These are phyloP conservation scores for Acyrthosiphon pisum DNA, from an alignment of 1,140 invertebrate genomes.

Conservation along the genomic window DNA sequence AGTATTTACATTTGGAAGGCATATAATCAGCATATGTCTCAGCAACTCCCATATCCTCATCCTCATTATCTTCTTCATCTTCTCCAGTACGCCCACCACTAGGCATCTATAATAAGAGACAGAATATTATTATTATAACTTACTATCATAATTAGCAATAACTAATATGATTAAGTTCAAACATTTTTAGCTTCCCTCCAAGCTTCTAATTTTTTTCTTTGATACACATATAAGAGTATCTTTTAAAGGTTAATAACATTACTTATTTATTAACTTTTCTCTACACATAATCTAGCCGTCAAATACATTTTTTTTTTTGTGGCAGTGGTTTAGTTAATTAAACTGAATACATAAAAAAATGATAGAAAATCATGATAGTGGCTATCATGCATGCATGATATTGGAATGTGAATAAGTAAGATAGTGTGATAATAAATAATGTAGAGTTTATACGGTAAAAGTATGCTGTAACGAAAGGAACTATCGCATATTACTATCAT, in stretches of 20 bases:
- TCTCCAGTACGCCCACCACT: constrained; percentile 61
- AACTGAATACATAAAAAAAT: no score
- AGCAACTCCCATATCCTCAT: constrained; percentile 95
- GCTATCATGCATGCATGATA: no score
- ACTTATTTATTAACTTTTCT: neutral
- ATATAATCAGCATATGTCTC: constrained; percentile 98
- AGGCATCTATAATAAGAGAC: constrained; percentile 33
- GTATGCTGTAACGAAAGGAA: no score
- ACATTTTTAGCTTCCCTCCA: neutral
- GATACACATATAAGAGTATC: neutral
- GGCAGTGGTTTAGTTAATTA: no score
- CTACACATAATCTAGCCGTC: no score
- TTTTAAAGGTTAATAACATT: neutral
- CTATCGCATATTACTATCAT: no score
- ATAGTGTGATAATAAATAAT: no score
- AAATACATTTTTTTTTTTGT: no score
- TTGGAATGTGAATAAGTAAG: no score
- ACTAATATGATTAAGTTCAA: neutral
- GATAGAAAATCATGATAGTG: no score
- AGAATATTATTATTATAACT: neutral
- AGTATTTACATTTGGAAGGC: constrained; percentile 85
- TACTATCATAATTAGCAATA: neutral
- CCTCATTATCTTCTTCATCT: constrained; percentile 87
- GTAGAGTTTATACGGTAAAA: no score
- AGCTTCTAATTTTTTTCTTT: neutral